These are phyloP conservation scores for Chionoecetes opilio DNA, from an alignment of 1,140 invertebrate species.

Conservation along the genomic window DNA sequence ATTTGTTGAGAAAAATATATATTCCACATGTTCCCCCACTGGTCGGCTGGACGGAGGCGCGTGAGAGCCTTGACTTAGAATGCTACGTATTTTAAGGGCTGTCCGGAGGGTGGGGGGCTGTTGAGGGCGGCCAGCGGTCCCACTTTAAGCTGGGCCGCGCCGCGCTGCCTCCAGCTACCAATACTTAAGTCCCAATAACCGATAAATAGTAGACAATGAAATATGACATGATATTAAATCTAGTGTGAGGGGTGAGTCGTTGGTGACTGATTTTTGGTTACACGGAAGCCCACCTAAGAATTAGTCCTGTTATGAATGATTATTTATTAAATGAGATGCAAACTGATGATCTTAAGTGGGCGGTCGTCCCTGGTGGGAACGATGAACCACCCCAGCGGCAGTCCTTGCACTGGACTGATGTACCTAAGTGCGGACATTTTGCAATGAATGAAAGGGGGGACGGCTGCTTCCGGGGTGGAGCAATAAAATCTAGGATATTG, in stretches of 20 bases:
- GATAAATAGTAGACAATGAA: background rate
- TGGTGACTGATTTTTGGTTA: background rate
- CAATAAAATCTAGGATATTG: too few species aligned
- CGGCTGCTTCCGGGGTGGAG: too few species aligned
- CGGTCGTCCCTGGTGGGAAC: too few species aligned
- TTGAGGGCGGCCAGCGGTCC: too few species aligned
- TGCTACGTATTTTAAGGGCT: background rate
- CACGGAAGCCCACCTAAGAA: background rate
- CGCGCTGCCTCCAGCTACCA: background rate
- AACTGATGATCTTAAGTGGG: background rate
- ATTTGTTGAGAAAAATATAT: too few species aligned
- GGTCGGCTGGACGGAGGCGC: background rate
- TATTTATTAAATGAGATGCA: background rate
- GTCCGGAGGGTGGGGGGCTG: background rate
- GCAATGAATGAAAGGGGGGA: too few species aligned
- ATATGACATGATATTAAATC: background rate
- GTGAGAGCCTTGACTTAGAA: slow-evolving; percentile 3
- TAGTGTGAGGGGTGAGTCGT: background rate
- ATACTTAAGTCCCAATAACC: background rate
- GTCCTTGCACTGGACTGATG: too few species aligned
- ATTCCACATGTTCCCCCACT: background rate
- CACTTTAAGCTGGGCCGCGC: background rate
- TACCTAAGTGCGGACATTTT: too few species aligned
- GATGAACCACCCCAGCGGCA: too few species aligned
- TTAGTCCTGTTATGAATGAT: background rate